Conservation (phyloP, 2,888 invertebrate species). For the Galerucella pusilla region DNA sequence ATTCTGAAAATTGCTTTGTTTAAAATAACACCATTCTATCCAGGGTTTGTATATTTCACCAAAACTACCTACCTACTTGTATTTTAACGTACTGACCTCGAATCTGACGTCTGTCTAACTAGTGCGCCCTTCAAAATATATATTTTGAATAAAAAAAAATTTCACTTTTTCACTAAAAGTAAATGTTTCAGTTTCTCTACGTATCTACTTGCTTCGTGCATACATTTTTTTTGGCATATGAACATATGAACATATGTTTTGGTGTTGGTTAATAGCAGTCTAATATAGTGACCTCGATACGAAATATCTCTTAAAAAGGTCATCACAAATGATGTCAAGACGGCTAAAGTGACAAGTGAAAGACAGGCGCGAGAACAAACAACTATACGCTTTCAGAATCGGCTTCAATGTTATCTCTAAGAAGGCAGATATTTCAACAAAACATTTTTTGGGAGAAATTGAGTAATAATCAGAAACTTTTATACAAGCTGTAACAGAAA, state of each 20-base stretch:
- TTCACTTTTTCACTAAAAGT: not conserved
- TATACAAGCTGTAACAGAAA: too few species aligned
- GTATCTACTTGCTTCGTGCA: not conserved
- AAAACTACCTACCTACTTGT: too few species aligned
- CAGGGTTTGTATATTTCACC: too few species aligned
- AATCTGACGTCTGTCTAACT: too few species aligned
- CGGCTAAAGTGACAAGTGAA: constrained; percentile 57
- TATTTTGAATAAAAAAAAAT: not conserved
- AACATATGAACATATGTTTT: not conserved
- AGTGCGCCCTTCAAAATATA: too few species aligned
- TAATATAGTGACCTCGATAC: constrained; percentile 48
- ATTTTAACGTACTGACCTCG: too few species aligned
- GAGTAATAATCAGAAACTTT: too few species aligned
- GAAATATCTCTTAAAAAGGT: constrained; percentile 52
- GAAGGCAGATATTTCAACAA: too few species aligned
- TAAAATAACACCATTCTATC: too few species aligned
- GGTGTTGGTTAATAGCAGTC: constrained; percentile 15
- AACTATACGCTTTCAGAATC: constrained; percentile 31
- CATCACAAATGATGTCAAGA: constrained; percentile 57
- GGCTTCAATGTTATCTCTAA: not conserved
- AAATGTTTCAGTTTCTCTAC: not conserved
- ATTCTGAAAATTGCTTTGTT: too few species aligned
- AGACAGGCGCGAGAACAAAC: constrained; percentile 57
- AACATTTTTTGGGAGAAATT: too few species aligned
- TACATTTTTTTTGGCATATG: not conserved